Evolutionary conservation across 1,140 invertebrate genomes (phyloP).

Genomic region (Drosophila persimilis): DNA sequence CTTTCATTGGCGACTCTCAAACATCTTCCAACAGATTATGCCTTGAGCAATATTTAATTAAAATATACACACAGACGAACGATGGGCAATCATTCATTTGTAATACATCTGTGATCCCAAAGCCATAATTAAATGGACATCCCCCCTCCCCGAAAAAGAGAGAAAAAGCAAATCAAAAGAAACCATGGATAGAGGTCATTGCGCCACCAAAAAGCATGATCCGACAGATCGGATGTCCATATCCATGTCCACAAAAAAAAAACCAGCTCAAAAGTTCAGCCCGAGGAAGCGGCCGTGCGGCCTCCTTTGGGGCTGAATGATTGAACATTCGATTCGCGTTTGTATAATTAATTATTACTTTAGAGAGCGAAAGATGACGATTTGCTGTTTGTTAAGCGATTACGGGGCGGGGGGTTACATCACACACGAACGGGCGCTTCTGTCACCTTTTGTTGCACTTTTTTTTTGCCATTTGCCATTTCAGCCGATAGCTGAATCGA

Average conservation of each 20-base stretch:
- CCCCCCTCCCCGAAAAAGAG: background rate
- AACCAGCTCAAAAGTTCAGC: background rate
- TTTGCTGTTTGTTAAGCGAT: background rate
- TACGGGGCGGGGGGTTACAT: slow-evolving; percentile 34
- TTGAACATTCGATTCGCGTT: slow-evolving; percentile 17
- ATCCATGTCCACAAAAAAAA: background rate
- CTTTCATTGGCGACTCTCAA: slow-evolving; percentile 42
- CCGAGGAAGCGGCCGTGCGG: slow-evolving; percentile 23
- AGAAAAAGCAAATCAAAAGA: slow-evolving; percentile 15
- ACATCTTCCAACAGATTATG: background rate
- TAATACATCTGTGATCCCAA: slow-evolving; percentile 41
- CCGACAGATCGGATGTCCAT: slow-evolving; percentile 4
- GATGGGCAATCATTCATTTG: slow-evolving; percentile 20
- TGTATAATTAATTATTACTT: slow-evolving; percentile 52
- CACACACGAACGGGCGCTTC: slow-evolving; percentile 7
- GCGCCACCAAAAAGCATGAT: slow-evolving; percentile 42
- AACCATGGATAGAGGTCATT: slow-evolving; percentile 50
- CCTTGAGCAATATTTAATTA: slow-evolving; percentile 25
- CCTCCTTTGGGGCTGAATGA: slow-evolving; percentile 36
- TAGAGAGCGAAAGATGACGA: slow-evolving; percentile 23
- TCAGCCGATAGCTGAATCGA: slow-evolving; percentile 14
- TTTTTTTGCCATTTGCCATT: too few relatives aligned
- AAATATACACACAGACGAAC: background rate
- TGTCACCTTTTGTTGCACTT: slow-evolving; percentile 24
- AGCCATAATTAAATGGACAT: slow-evolving; percentile 52